Base-by-base conservation (phyloP, 2,888 invertebrate species). In the Hartigia nigra region DNA sequence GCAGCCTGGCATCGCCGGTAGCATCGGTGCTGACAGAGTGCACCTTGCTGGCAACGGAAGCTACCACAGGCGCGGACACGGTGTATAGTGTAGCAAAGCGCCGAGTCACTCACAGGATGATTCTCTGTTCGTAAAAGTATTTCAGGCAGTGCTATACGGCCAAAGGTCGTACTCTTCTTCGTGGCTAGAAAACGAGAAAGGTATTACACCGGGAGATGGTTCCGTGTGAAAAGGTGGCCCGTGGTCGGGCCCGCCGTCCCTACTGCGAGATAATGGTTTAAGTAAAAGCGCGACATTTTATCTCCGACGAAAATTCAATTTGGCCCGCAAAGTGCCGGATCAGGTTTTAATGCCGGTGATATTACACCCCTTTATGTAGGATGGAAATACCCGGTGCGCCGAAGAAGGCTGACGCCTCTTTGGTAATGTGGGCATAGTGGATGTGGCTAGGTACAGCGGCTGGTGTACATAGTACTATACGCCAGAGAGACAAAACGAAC, bases 261-360 rank as follows among this genome's bases (percentile, higher is more conserved):
- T 55, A 55, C 77, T 77, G 76, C 77, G 77, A 81, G 83, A 84
- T 86, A 87, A 87, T 86, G 83, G 85, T 82, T 86, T 85, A 85
- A 85, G 84, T 86, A 84, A 84, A 86, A 84, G 55, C 81, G 85
- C 84, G 84, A 86, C 85, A 83, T 86, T 88, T 86, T 85, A 86
- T 85, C 85, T 82, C n/a, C 79, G 78, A 82, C 80, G 82, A 82
- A 86, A 86, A 88, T 86, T 88, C 85, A 86, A 88, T 87, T 87
- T 86, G 82, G 83, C 80, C 82, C 81, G 81, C 86, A 86, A 87
- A 87, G 87, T 86, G 87, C 87, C 81, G 84, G 85, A 87, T 88
- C 86, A 83, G 86, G 85, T 87, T 86, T 86, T 87, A 87, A 87
- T 84, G 86, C 83, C 83, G 81, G 81, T 84, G 85, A 86, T 86